Conservation (phyloP, 2,888 invertebrate species). For the Cordilura impudica region DNA sequence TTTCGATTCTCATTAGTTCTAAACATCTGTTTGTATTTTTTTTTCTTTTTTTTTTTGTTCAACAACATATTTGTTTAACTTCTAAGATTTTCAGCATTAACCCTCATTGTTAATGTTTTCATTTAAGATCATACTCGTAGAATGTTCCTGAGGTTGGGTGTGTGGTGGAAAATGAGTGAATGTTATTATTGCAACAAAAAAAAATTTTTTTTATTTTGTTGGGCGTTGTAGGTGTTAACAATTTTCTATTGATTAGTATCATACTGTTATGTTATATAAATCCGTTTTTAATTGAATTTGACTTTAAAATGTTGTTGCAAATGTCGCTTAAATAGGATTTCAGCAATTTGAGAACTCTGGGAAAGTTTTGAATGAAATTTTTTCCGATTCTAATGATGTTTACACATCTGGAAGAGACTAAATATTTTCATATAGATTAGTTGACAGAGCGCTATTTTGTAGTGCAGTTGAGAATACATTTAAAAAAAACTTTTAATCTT, state of each 20-base stretch:
- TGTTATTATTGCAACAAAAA: neutral
- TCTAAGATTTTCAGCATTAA: neutral
- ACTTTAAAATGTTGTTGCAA: conserved; percentile 27
- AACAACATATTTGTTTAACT: neutral
- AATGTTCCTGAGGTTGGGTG: neutral
- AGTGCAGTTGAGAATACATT: no score
- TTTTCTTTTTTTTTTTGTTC: neutral
- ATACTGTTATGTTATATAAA: conserved; percentile 54
- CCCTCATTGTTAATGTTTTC: neutral
- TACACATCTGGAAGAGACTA: no score
- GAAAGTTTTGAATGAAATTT: conserved; percentile 10
- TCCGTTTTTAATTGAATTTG: conserved; percentile 51
- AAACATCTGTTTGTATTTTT: conserved; percentile 56
- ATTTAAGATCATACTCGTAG: neutral
- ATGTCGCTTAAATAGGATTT: no score
- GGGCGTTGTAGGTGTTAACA: conserved; percentile 52
- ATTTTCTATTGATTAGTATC: conserved; percentile 55
- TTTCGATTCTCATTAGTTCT: conserved; percentile 28
- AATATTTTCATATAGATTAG: no score
- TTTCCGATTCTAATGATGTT: no score
- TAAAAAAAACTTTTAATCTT: no score
- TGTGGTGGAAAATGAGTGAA: neutral
- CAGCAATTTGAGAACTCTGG: conserved; percentile 33
- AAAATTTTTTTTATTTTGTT: conserved; percentile 17
- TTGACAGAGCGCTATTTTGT: no score